A percentile compares a stretch with the other conserved stretches of the same genome.
Conservation (phyloP, 2,888 invertebrate species). For the Galeopsomyia nigrocyanea region DNA sequence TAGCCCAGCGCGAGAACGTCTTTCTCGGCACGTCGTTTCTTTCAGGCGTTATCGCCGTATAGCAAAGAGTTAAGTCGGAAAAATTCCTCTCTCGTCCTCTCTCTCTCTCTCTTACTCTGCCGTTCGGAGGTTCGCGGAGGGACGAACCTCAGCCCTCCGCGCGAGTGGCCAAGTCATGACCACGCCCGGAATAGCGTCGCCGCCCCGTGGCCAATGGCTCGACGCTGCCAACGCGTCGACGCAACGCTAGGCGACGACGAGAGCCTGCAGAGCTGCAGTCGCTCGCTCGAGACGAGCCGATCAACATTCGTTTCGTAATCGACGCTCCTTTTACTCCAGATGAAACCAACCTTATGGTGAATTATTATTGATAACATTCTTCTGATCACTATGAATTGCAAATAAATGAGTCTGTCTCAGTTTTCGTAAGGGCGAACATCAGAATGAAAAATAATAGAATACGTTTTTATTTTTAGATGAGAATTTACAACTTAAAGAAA, state of each 20-base stretch:
- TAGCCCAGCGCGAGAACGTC: background rate
- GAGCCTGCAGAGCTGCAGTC: constrained; percentile 45
- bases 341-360: too few relatives aligned
- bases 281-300: constrained; percentile 54
- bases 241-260: background rate
- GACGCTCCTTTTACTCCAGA: constrained; percentile 56
- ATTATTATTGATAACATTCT: too few relatives aligned
- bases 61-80: constrained; percentile 20
- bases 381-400: too few relatives aligned
- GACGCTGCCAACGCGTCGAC: constrained; percentile 50
- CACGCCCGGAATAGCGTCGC: constrained; percentile 66
- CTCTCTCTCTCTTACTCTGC: constrained; percentile 53
- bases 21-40: constrained; percentile 39
- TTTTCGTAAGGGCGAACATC: too few relatives aligned
- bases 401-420: too few relatives aligned
- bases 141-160: constrained; percentile 36
- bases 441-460: too few relatives aligned
- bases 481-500: too few relatives aligned
- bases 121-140: constrained; percentile 55
- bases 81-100: constrained; percentile 28
- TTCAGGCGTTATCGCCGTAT: constrained; percentile 42
- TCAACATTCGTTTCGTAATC: constrained; percentile 64
- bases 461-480: too few relatives aligned
- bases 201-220: constrained; percentile 64
- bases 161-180: constrained; percentile 45